Evolutionary conservation across 2,113 vertebrate genomes (phyloP).

Genomic region (Macquaria ambigua): DNA sequence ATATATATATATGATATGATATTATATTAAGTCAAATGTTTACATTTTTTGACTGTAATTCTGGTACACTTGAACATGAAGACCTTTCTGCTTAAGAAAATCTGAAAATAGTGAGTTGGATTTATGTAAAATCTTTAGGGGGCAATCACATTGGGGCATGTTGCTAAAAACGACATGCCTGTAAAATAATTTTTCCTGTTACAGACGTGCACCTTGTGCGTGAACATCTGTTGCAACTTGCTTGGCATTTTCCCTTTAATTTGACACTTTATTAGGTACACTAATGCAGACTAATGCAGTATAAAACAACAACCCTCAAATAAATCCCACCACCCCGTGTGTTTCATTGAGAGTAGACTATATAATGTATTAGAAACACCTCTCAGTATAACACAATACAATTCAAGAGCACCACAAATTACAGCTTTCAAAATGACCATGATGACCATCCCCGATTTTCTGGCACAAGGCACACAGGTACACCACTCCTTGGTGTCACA

Average conservation of each 20-base stretch:
- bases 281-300: too few species aligned
- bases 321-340: background rate
- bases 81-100: background rate
- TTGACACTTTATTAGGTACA: too few species aligned
- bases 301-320: too few species aligned
- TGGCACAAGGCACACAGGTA: background rate
- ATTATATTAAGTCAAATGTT: background rate
- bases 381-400: background rate
- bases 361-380: background rate
- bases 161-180: background rate
- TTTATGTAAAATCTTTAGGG: background rate
- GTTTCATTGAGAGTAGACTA: background rate
- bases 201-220: background rate
- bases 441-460: background rate
- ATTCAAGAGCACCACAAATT: background rate
- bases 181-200: too few species aligned
- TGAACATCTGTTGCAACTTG: too few species aligned
- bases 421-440: background rate
- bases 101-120: too few species aligned
- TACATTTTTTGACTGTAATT: background rate
- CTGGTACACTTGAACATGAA: background rate
- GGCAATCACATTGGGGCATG: background rate
- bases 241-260: too few species aligned
- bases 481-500: background rate
- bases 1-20: too few species aligned